Base-by-base conservation (phyloP, 2,113 vertebrate genomes). In the Clarias magur region DNA sequence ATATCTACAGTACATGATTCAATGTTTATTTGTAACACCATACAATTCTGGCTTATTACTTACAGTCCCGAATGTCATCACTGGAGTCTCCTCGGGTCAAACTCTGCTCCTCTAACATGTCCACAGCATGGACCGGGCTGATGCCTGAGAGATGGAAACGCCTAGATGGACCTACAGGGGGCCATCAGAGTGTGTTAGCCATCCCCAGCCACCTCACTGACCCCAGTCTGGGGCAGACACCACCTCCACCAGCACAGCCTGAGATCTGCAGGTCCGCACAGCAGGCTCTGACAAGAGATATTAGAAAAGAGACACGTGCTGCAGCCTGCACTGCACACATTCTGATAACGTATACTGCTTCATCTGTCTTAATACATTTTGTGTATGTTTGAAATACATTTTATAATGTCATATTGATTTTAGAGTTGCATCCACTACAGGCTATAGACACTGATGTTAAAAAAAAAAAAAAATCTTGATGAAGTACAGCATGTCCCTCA, bases 111-210 rank as follows among this genome's bases (percentile, higher is more conserved):
- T 67, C 59, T 83, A 80, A 76, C 53, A 75, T 25, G 65, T 86
- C 84, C 53, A 80, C 86, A 85, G 87, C 53, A 83, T 60, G 79
- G 79, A 87, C 57, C 70, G 3, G 60, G 72, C 42, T 86, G 60
- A 73, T 87, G 90, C 83, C 92, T 89, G 65, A 84, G 86, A 73
- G 80, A 79, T 79, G 30, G 83, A 89, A 88, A 88, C 59, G 89
- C 86, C 84, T 60, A 89, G 80, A 90, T 88, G 63, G 82, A 94
- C 16, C 94, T 67, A 91, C 92, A 92, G 93, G 95, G 95, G 80
- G 95, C 95, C 94, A 94, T 96, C 95, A 95, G 89, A 93, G 89
- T 89, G 90, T 86, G 92, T 96, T 95, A 95, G 87, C 59, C 87
- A 70, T 82, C 62, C 62, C 80, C 17, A 84, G 68, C 86, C 83